phyloP scores from a whole-genome alignment of 2,888 invertebrate species.

The Bembecia ichneumoniformis region DNA sequence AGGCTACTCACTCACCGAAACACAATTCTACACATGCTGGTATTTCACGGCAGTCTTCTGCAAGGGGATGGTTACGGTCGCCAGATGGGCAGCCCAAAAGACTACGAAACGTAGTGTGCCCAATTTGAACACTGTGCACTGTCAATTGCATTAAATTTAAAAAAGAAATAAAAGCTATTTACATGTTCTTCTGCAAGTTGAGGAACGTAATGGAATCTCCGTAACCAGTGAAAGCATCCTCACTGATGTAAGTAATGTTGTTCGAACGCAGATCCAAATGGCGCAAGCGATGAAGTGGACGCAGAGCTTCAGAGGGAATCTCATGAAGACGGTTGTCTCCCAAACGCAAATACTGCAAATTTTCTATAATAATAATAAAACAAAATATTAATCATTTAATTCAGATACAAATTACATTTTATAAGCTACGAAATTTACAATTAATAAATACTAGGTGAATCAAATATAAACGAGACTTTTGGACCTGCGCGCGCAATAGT shows the following conservation, averaged over 20 bases:
- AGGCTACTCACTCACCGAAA: too few species aligned
- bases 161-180: slow-evolving; percentile 49
- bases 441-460: too few species aligned
- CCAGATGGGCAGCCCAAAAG: too few species aligned
- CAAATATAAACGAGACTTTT: too few species aligned
- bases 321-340: slow-evolving; percentile 90
- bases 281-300: slow-evolving; percentile 86
- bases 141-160: neutral
- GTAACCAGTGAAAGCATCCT: slow-evolving; percentile 90
- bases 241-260: slow-evolving; percentile 85
- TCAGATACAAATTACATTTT: too few species aligned
- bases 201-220: slow-evolving; percentile 94
- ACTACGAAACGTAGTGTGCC: neutral
- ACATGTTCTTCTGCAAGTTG: slow-evolving; percentile 93
- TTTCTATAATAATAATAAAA: slow-evolving; percentile 74
- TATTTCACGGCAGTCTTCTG: neutral
- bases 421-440: too few species aligned
- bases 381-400: too few species aligned
- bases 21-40: too few species aligned
- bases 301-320: slow-evolving; percentile 87
- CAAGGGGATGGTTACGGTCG: too few species aligned
- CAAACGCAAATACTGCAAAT: slow-evolving; percentile 88
- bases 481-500: too few species aligned
- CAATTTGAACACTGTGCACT: neutral
- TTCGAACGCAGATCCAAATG: slow-evolving; percentile 91